A percentile compares a stretch with the other conserved stretches of the same genome.
Evolutionary conservation across 2,888 invertebrate genomes (phyloP).

Genomic region (Trachelus troglodyta): DNA sequence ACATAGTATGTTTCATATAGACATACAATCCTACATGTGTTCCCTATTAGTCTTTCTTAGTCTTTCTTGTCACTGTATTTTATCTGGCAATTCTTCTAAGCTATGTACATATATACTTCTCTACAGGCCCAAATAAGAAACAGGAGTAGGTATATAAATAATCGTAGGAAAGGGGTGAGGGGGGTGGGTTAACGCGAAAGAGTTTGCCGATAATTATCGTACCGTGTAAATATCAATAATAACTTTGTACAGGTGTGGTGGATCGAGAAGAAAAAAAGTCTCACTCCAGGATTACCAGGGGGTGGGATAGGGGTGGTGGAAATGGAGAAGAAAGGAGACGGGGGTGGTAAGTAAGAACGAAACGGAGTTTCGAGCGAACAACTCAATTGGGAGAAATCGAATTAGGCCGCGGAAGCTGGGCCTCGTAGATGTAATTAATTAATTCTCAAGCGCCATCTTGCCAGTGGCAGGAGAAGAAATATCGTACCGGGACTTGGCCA

Average conservation of each 20-base stretch:
- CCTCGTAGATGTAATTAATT: slow-evolving; percentile 59
- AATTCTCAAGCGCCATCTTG: slow-evolving; percentile 56
- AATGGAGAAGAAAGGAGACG: slow-evolving; percentile 20
- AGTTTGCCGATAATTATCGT: slow-evolving; percentile 53
- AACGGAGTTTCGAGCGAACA: slow-evolving; percentile 41
- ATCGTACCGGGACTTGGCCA: slow-evolving; percentile 28
- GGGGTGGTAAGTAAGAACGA: slow-evolving; percentile 24
- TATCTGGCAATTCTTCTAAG: neutral
- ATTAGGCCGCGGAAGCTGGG: slow-evolving; percentile 42
- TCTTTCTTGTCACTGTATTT: slow-evolving; percentile 1
- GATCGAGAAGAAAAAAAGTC: slow-evolving; percentile 20
- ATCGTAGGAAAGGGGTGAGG: neutral
- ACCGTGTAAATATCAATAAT: slow-evolving; percentile 57
- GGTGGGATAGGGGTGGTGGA: slow-evolving; percentile 10
- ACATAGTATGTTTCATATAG: no score
- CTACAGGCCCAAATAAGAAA: no score
- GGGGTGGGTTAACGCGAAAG: neutral
- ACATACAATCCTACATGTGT: neutral
- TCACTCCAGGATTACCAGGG: no score
- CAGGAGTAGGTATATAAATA: no score
- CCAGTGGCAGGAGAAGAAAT: slow-evolving; percentile 51
- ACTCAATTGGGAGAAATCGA: slow-evolving; percentile 61
- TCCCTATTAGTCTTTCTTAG: neutral
- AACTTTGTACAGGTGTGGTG: slow-evolving; percentile 28
- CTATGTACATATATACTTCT: no score